Evolutionary conservation across 2,113 vertebrate species (phyloP).

Genomic region (Crotalus tigris): DNA sequence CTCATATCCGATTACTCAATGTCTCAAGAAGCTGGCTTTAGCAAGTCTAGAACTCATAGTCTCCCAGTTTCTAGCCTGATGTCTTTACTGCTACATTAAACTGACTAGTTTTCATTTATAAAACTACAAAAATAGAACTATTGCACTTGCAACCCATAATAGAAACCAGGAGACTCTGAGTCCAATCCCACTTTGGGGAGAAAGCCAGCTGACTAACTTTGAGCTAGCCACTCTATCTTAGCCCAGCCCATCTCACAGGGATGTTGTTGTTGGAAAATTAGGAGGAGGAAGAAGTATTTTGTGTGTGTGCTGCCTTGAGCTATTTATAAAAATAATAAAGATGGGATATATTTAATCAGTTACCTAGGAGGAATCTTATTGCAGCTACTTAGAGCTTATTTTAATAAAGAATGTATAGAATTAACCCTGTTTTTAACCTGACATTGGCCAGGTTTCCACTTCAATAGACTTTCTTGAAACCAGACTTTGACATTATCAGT

Average conservation of each 20-base stretch:
- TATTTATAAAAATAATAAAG: background rate
- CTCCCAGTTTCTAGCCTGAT: background rate
- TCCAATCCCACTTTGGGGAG: too few species aligned
- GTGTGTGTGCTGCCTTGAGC: background rate
- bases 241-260: background rate
- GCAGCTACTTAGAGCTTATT: background rate
- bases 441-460: background rate
- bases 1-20: background rate
- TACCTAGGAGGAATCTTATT: background rate
- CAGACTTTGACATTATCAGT: conserved; percentile 44
- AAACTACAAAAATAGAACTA: background rate
- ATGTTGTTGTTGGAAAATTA: background rate
- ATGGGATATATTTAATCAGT: background rate
- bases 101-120: background rate
- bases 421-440: background rate
- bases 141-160: background rate
- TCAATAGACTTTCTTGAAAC: conserved; percentile 16
- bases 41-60: background rate
- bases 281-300: background rate
- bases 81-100: background rate
- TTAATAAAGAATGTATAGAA: background rate
- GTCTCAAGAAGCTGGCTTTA: background rate
- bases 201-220: background rate
- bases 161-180: background rate
- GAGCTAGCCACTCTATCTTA: background rate